These are phyloP conservation scores for Nerophis lumbriciformis DNA, from an alignment of 2,113 vertebrate genomes.

Conservation along the genomic window DNA sequence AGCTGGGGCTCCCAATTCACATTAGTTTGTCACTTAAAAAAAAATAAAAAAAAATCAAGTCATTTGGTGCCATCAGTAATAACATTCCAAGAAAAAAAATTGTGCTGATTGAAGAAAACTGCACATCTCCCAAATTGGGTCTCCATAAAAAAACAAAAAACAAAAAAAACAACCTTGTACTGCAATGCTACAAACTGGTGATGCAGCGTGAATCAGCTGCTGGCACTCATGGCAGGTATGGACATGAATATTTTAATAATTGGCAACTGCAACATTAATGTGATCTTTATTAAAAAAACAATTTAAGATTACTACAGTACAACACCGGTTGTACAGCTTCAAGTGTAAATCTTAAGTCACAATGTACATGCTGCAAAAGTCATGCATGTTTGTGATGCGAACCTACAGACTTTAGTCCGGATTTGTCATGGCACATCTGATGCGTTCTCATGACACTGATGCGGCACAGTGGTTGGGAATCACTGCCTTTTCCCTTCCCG, in stretches of 20 bases:
- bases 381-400: too few relatives aligned
- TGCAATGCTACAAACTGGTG: constrained; percentile 53
- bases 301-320: too few relatives aligned
- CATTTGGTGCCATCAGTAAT: neutral
- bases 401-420: too few relatives aligned
- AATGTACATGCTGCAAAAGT: too few relatives aligned
- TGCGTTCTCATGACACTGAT: too few relatives aligned
- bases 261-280: too few relatives aligned
- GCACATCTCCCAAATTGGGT: constrained; percentile 29
- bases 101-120: constrained; percentile 33
- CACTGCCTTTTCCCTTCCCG: too few relatives aligned
- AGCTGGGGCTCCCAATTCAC: constrained; percentile 40
- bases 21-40: neutral
- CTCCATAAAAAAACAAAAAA: constrained; percentile 10
- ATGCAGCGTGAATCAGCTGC: constrained; percentile 72
- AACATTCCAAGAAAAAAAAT: neutral
- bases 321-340: too few relatives aligned
- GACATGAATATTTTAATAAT: neutral
- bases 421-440: too few relatives aligned
- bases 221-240: constrained; percentile 41
- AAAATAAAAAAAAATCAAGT: neutral
- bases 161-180: constrained; percentile 17
- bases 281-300: too few relatives aligned
- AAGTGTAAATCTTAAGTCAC: too few relatives aligned
- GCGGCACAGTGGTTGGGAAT: too few relatives aligned